Evolutionary conservation across 1,140 invertebrate genomes (phyloP).

Genomic region (Mizuhopecten yessoensis): DNA sequence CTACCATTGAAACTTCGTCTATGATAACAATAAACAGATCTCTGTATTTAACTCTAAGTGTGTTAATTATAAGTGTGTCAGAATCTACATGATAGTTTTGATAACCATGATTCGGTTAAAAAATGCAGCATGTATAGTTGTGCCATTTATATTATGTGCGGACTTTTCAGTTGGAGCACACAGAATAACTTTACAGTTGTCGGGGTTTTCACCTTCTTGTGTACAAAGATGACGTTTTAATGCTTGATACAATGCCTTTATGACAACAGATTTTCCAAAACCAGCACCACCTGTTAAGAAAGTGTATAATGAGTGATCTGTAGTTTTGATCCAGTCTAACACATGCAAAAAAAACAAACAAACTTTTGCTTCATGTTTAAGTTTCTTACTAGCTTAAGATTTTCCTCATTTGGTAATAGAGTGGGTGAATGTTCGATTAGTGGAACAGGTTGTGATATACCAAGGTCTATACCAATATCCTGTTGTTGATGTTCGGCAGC

Average conservation of each 20-base stretch:
- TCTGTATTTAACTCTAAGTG: neutral
- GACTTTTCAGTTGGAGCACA: conserved; percentile 69
- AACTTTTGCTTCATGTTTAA: neutral
- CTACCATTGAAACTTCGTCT: conserved; percentile 43
- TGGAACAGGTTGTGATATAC: neutral
- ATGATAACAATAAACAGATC: neutral
- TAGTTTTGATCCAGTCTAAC: neutral
- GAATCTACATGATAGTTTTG: conserved; percentile 5
- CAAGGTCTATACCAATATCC: conserved; percentile 16
- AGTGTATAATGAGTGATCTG: neutral
- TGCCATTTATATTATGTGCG: conserved; percentile 62
- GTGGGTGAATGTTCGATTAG: too few relatives aligned
- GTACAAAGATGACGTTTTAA: neutral
- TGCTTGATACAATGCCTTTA: neutral
- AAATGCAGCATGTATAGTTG: conserved; percentile 61
- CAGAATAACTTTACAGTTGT: conserved; percentile 40
- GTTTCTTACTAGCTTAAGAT: neutral
- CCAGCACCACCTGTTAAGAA: neutral
- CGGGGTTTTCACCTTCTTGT: neutral
- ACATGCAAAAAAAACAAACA: neutral
- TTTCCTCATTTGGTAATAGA: too few relatives aligned
- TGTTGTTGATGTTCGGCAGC: conserved; percentile 11
- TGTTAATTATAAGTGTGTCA: conserved; percentile 13
- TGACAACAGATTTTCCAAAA: neutral
- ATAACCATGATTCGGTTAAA: conserved; percentile 25